phyloP scores from a whole-genome alignment of 2,113 vertebrate species.

The Hyla sarda region DNA sequence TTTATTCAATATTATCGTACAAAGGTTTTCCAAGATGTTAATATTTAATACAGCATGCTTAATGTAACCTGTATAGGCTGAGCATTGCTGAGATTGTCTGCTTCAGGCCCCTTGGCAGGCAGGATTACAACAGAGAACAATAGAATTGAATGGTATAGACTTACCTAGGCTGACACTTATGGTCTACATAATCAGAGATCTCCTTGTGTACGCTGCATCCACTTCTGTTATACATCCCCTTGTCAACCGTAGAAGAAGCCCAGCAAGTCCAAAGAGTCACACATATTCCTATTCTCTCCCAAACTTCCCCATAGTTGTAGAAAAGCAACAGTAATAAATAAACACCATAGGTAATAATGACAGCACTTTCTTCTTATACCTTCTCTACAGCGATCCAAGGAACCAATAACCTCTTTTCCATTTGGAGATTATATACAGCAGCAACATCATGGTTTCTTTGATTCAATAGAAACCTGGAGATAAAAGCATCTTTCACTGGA shows the following conservation, averaged over 20 bases:
- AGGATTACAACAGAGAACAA: constrained; percentile 33
- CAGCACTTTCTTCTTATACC: constrained; percentile 13
- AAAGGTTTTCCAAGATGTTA: not conserved
- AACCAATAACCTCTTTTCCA: constrained; percentile 53
- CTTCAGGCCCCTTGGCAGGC: constrained; percentile 5
- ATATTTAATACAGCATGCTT: not conserved
- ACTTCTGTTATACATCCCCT: constrained; percentile 51
- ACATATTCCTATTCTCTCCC: constrained; percentile 43
- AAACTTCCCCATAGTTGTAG: constrained; percentile 48
- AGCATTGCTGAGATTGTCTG: not conserved
- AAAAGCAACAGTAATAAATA: constrained; percentile 28
- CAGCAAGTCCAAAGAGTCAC: constrained; percentile 42
- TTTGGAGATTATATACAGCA: constrained; percentile 51
- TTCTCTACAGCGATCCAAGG: constrained; percentile 30
- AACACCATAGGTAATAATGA: not conserved
- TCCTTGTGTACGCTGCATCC: constrained; percentile 33
- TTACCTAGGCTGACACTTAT: constrained; percentile 57
- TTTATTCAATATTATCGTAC: not conserved
- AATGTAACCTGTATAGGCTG: not conserved
- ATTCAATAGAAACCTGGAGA: constrained; percentile 50
- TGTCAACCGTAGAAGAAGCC: constrained; percentile 37
- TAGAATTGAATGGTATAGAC: constrained; percentile 26
- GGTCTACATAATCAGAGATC: constrained; percentile 55
- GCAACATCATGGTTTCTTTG: constrained; percentile 53
- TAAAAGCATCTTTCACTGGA: constrained; percentile 49